Conservation (phyloP, 2,888 invertebrate species). For the Callosobruchus maculatus region DNA sequence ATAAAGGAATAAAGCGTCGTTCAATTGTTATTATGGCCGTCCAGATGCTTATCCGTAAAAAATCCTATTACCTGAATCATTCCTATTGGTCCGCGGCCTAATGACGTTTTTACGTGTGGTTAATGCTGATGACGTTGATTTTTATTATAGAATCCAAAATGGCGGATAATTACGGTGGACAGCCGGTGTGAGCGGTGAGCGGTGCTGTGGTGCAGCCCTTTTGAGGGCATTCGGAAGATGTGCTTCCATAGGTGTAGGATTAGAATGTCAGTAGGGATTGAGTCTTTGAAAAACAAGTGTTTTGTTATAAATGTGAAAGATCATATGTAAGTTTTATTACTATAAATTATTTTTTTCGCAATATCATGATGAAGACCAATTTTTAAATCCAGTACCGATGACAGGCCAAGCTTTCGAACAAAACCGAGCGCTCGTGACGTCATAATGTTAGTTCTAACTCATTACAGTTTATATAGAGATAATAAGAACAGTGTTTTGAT, state of each 20-base stretch:
- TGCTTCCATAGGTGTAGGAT: neutral
- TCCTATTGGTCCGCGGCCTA: slow-evolving; percentile 44
- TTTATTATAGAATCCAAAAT: slow-evolving; percentile 50
- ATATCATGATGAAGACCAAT: too few species aligned
- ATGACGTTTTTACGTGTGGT: slow-evolving; percentile 51
- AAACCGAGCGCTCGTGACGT: too few species aligned
- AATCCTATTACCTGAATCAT: slow-evolving; percentile 44
- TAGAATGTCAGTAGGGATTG: too few species aligned
- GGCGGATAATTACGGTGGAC: slow-evolving; percentile 42
- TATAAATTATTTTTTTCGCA: too few species aligned
- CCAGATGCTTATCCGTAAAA: slow-evolving; percentile 34
- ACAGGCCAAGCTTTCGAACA: too few species aligned
- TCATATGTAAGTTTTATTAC: too few species aligned
- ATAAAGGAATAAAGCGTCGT: slow-evolving; percentile 5
- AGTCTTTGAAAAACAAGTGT: too few species aligned
- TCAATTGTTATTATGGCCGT: slow-evolving; percentile 10
- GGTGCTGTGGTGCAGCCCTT: neutral
- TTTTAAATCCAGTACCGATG: too few species aligned
- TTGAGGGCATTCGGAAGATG: neutral
- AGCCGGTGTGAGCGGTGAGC: neutral
- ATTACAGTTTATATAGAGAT: too few species aligned
- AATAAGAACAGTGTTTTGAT: too few species aligned
- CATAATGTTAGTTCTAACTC: too few species aligned
- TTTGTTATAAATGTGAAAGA: too few species aligned
- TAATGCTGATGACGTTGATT: slow-evolving; percentile 45